Conservation (phyloP, 2,888 invertebrate genomes). For the Eucera pruinosa region DNA sequence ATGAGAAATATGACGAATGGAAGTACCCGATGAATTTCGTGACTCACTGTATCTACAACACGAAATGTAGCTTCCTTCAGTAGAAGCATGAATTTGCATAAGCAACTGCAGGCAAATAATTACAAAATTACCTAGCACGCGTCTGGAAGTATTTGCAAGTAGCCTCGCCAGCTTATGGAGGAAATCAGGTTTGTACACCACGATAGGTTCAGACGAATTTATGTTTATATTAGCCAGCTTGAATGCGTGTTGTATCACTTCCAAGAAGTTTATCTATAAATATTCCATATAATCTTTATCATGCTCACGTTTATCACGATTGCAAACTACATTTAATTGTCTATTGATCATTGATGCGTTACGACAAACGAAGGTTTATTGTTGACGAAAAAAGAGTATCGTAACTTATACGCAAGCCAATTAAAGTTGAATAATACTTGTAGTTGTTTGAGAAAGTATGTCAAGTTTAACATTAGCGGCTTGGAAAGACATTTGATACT, state of each 20-base stretch:
- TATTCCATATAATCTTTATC: background rate
- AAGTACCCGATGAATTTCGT: too few relatives aligned
- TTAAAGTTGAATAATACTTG: too few relatives aligned
- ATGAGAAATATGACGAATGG: too few relatives aligned
- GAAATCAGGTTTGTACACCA: constrained; percentile 40
- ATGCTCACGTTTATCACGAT: background rate
- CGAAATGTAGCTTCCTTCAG: too few relatives aligned
- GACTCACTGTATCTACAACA: too few relatives aligned
- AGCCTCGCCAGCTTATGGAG: constrained; percentile 44
- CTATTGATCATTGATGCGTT: too few relatives aligned
- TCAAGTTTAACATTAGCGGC: background rate
- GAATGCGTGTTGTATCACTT: constrained; percentile 42
- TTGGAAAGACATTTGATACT: background rate
- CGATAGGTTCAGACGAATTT: constrained; percentile 48
- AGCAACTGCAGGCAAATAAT: constrained; percentile 15
- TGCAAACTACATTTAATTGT: background rate
- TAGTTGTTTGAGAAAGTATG: background rate
- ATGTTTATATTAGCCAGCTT: constrained; percentile 45
- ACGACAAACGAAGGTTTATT: too few relatives aligned
- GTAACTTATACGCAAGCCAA: too few relatives aligned
- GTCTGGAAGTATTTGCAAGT: constrained; percentile 52
- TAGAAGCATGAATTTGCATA: too few relatives aligned
- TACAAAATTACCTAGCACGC: constrained; percentile 62
- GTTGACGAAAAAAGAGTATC: too few relatives aligned
- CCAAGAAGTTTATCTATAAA: constrained; percentile 63